Percentiles rank a stretch among this genome's conserved stretches.
Conservation (phyloP, 2,113 vertebrate species). For the human region GRCh38 chr11:97755501-97756000, state of each 20-base stretch:
- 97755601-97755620: neutral
- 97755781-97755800: conserved; percentile 44
- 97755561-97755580: neutral
- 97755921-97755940: conserved; percentile 39
- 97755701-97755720: neutral
- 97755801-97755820: neutral
- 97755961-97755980: conserved; percentile 65
- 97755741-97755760: conserved; percentile 27
- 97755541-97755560: neutral
- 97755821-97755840: conserved; percentile 65
- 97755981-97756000: conserved; percentile 77
- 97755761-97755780: neutral
- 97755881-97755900: conserved; percentile 44
- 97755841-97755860: conserved; percentile 17
- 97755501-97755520: neutral
- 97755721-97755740: conserved; percentile 40
- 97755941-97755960: conserved; percentile 63
- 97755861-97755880: neutral
- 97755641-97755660: neutral
- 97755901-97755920: conserved; percentile 50
- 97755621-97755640: neutral
- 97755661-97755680: neutral
- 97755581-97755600: neutral
- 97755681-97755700: neutral
- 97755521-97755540: neutral